Base-by-base conservation (phyloP, 2,113 vertebrate species). In the Plotosus lineatus region DNA sequence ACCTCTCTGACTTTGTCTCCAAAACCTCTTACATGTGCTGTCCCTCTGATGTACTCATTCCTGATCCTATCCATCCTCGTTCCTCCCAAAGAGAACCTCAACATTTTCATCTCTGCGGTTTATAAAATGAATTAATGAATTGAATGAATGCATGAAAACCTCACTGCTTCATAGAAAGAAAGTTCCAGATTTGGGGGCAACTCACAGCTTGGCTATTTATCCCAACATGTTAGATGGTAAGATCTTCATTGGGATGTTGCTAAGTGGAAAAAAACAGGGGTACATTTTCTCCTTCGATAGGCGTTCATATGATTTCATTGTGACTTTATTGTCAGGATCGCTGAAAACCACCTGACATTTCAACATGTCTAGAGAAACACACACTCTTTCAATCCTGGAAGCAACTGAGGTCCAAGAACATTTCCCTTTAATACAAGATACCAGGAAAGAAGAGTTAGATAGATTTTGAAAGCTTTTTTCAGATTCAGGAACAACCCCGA, bases 401-500 rank as follows among this genome's bases (percentile, higher is more conserved):
- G 26, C 15, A 4, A 0, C 1, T 73, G 26, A 4, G 5, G 14
- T 33, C 42, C 46, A 73, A 31, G 69, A 73, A 19, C n/a, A 73
- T 73, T 31, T 73, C 28, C n/a, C 17, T 0, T 51, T 73, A n/a
- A 66, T 40, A n/a, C 4, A 40, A 66, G 3, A 23, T 40, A 66
- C 23, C 3, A 40, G 9, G 5, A 63, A 21, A 36, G 17, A 1
- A 36, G 8, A 40, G 36, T 0, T 40, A n/a, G 36, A 66, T 40
- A 66, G 3, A 12, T 23, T 66, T 66, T 66, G 17, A 19, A 23
- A 0, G n/a, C 14, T 40, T 40, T 56, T 75, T 14, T 21, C 11
- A 2, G 73, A 40, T 38, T 75, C 73, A 14, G 33, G 15, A 36
- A 75, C 73, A 19, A 88, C 85, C 36, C 87, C 89, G 0, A 86